Conservation (phyloP, 2,888 invertebrate genomes). For the Eulithis testata region DNA sequence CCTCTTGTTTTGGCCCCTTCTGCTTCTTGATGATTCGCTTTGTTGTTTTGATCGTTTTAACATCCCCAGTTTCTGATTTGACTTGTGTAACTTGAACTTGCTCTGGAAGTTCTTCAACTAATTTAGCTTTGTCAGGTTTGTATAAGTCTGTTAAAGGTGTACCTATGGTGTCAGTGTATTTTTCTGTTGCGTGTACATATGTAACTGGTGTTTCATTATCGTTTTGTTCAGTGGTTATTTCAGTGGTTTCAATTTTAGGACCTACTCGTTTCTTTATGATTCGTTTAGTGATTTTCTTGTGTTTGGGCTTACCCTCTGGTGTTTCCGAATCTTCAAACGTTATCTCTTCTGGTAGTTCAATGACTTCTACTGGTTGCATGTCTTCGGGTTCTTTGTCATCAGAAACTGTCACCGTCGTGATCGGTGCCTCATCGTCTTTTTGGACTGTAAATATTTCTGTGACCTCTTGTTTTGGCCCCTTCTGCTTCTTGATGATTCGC, state of each 20-base stretch:
- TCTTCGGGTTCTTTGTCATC: too few species aligned
- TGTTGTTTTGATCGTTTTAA: background rate
- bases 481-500: background rate
- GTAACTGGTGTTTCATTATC: constrained; percentile 43
- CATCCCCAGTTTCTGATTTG: constrained; percentile 51
- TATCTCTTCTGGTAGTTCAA: constrained; percentile 52
- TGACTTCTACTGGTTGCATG: constrained; percentile 18
- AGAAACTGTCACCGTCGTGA: too few species aligned
- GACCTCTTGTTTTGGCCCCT: background rate
- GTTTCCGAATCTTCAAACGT: constrained; percentile 35
- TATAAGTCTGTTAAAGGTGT: constrained; percentile 41
- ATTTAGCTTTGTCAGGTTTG: constrained; percentile 49
- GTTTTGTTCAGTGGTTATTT: constrained; percentile 37
- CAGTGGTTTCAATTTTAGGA: constrained; percentile 43
- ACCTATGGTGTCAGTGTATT: constrained; percentile 32
- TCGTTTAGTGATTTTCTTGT: constrained; percentile 44
- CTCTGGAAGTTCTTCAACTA: constrained; percentile 53
- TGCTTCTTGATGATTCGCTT: background rate
- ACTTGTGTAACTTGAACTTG: constrained; percentile 39
- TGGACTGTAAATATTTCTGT: too few species aligned
- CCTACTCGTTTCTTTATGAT: constrained; percentile 53
- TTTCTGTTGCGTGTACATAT: constrained; percentile 45
- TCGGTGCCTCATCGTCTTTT: too few species aligned
- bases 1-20: background rate
- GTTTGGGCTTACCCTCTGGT: constrained; percentile 52